Evolutionary conservation across 1,140 invertebrate genomes (phyloP), one percentile per base, ranked within the genome.

Genomic region (Cardiocondyla obscurior): DNA sequence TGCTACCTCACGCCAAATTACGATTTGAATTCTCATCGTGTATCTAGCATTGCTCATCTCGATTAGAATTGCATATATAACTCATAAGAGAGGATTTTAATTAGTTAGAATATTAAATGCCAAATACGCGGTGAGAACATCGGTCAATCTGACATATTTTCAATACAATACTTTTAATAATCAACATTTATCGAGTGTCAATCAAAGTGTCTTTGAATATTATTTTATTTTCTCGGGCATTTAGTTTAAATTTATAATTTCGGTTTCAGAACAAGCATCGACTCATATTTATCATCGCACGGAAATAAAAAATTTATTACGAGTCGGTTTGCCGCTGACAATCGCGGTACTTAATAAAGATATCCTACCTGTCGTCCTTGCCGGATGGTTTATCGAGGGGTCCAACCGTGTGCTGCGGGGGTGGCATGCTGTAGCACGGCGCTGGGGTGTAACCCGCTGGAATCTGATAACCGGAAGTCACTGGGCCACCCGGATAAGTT

Each of bases 381-480:
- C 96, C 95, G 28, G 95, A 92, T 5, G 95, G 94, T 90, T 97
- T 97, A 93, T 96, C 96, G 89, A 96, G 95, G 46, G 96, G 96
- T 81, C 96, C 96, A 86, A 97, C 95, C 14, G 95, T 95, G 86
- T 95, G 95, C 82, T 95, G 95, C 25, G 97, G 96, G 28, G 97
- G 97, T 83, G 97, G 97, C 97, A 98, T 97, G 69, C 96, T 96
- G 93, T 98, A 98, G 92, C 97, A 98, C 36, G 96, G 96, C 58
- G 95, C 95, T 42, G 96, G 96, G 14, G 95, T 95, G 92, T 97
- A 97, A 30, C 96, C 96, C 51, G 96, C 95, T 49, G 96, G 96
- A 69, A 94, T 94, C 85, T 94, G 93, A 77, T 96, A 96, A 64
- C 95, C 94, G 33, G 95, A 95, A 70, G 96, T 96, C 22, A 95